Conservation (phyloP, 1,140 invertebrate species). For the Cheumatopsyche charites region DNA sequence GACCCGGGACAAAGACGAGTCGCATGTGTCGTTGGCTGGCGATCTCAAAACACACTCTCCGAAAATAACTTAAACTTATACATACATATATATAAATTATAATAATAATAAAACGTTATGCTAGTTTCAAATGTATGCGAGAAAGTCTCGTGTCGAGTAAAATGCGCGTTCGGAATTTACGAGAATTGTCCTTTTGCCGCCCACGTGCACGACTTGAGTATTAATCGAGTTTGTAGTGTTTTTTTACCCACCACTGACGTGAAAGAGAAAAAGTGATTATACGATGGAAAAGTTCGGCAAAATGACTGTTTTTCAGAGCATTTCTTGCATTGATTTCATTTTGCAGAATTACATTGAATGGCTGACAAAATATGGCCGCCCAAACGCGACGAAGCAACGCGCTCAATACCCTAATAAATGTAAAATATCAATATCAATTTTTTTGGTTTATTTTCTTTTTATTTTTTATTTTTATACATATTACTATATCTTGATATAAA, state of each 20-base stretch:
- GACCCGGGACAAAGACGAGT: too few relatives aligned
- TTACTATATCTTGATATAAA: slow-evolving; percentile 16
- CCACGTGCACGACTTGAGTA: too few relatives aligned
- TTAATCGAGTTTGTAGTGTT: too few relatives aligned
- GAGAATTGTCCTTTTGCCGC: background rate
- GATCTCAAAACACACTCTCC: too few relatives aligned
- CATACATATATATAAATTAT: too few relatives aligned
- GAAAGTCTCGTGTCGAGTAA: too few relatives aligned
- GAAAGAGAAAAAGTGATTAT: background rate
- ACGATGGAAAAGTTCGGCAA: background rate
- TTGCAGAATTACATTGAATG: slow-evolving; percentile 46
- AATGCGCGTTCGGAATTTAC: background rate
- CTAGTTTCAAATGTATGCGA: too few relatives aligned
- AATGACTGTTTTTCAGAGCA: slow-evolving; percentile 39
- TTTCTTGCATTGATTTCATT: slow-evolving; percentile 45
- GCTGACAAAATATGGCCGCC: slow-evolving; percentile 47
- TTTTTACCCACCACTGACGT: background rate
- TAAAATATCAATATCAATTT: slow-evolving; percentile 43
- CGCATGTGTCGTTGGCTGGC: too few relatives aligned
- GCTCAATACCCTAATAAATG: slow-evolving; percentile 44
- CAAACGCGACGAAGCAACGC: slow-evolving; percentile 45
- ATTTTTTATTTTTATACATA: slow-evolving; percentile 42
- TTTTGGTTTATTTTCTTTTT: too few relatives aligned
- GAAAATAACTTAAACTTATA: too few relatives aligned
- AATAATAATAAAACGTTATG: too few relatives aligned